These are phyloP conservation scores for Mustelus asterias DNA, from an alignment of 2,113 vertebrate species.

Conservation along the genomic window DNA sequence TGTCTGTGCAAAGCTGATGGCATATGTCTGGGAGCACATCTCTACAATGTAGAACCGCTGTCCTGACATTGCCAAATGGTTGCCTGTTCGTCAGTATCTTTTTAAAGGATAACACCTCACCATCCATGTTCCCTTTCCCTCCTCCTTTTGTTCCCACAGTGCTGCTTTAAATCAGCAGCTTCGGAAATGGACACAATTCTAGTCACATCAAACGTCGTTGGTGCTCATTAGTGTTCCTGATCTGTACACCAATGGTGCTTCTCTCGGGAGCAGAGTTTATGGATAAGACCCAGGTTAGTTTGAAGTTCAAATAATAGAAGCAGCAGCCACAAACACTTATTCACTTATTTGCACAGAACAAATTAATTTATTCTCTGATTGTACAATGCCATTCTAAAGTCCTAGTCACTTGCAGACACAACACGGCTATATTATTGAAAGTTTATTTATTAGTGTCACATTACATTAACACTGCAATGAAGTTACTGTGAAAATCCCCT, in stretches of 20 bases:
- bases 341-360: neutral
- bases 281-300: neutral
- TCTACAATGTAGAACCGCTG: neutral
- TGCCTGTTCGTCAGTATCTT: neutral
- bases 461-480: too few species aligned
- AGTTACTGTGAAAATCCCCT: too few species aligned
- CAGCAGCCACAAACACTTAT: neutral
- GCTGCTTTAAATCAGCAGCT: neutral
- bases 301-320: constrained; percentile 10
- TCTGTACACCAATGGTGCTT: neutral
- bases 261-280: neutral
- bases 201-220: neutral
- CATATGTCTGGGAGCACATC: constrained; percentile 1
- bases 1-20: neutral
- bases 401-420: neutral
- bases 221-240: neutral
- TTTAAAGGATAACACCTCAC: neutral
- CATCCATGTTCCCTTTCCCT: neutral
- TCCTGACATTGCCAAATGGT: constrained; percentile 5
- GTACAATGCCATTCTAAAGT: neutral
- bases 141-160: neutral
- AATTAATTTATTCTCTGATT: neutral
- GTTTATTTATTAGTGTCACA: too few species aligned
- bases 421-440: neutral
- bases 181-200: neutral